These are phyloP conservation scores for Oxyura jamaicensis DNA, from an alignment of 2,113 vertebrate genomes.

Conservation along the genomic window DNA sequence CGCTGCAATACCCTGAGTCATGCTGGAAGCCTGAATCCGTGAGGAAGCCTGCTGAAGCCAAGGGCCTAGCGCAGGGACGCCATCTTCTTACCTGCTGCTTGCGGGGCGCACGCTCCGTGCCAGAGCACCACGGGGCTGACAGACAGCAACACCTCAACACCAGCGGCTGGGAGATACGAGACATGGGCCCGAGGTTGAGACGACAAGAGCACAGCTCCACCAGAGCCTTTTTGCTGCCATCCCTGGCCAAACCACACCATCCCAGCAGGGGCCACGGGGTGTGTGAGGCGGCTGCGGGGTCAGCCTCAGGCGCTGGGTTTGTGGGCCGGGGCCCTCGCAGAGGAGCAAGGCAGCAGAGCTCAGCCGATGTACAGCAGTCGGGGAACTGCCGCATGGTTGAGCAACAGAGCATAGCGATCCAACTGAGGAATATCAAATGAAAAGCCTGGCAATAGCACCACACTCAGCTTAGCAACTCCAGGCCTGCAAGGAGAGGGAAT, in stretches of 20 bases:
- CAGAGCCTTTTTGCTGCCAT: neutral
- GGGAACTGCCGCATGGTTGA: neutral
- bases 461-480: neutral
- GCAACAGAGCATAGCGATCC: neutral
- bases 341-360: neutral
- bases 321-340: neutral
- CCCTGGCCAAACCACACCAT: neutral
- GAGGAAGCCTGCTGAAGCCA: slow-evolving; percentile 14
- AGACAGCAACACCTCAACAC: neutral
- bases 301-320: neutral
- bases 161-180: fast-evolving
- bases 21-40: slow-evolving; percentile 36
- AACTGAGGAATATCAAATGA: slow-evolving; percentile 2
- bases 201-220: fast-evolving
- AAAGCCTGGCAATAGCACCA: slow-evolving; percentile 11
- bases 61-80: neutral
- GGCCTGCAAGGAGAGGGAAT: neutral
- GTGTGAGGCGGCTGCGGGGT: neutral
- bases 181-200: fast-evolving
- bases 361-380: slow-evolving; percentile 11
- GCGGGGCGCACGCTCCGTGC: fast-evolving
- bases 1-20: slow-evolving; percentile 60
- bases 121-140: fast-evolving
- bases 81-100: neutral
- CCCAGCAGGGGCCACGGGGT: neutral